A percentile compares a stretch with the other conserved stretches of the same genome.
phyloP scores from a whole-genome alignment of 2,888 invertebrate genomes.

The Melieria omissa region DNA sequence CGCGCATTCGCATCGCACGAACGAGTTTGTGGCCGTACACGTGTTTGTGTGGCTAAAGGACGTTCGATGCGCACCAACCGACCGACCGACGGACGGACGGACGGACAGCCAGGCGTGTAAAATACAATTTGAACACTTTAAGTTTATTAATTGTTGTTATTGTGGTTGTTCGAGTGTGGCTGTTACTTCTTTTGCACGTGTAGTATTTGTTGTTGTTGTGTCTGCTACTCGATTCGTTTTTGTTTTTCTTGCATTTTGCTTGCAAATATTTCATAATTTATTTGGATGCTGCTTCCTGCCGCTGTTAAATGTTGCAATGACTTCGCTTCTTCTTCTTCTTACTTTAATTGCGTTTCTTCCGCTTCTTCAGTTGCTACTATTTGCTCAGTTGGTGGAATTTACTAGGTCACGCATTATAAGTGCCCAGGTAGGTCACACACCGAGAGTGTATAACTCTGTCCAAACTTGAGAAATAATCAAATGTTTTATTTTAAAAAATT shows the following conservation, averaged over 20 bases:
- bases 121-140: conserved; percentile 55
- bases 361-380: no score
- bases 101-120: background rate
- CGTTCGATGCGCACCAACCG: conserved; percentile 2
- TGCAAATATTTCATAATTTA: background rate
- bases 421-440: no score
- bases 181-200: conserved; percentile 16
- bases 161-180: conserved; percentile 25
- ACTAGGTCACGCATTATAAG: no score
- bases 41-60: conserved; percentile 17
- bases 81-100: conserved; percentile 1
- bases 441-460: no score
- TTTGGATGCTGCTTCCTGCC: no score
- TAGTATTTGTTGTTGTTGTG: background rate
- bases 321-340: no score
- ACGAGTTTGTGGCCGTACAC: conserved; percentile 20
- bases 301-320: no score
- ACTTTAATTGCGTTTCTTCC: no score
- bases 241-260: background rate
- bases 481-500: no score
- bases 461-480: no score
- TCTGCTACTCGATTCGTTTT: no score
- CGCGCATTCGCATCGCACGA: background rate
- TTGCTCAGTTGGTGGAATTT: no score
- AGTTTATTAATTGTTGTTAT: conserved; percentile 55